A percentile compares a stretch with the other conserved stretches of the same genome.
These are phyloP conservation scores for Steinernema feltiae DNA, from an alignment of 1,140 invertebrate genomes.

Conservation along the genomic window DNA sequence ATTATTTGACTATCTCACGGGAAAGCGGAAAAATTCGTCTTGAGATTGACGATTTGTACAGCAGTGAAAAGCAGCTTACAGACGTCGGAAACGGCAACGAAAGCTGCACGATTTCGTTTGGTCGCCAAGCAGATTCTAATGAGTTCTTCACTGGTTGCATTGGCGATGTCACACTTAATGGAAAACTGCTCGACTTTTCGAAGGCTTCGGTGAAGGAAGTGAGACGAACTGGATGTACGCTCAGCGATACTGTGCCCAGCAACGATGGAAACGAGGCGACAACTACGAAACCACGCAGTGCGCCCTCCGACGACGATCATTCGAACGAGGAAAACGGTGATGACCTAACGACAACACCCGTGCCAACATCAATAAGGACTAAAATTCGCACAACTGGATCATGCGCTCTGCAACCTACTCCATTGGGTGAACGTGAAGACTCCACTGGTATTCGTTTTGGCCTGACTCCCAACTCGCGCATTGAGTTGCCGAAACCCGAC, in stretches of 20 bases:
- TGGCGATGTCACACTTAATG: slow-evolving; percentile 77
- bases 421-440: slow-evolving; percentile 52
- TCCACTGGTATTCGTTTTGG: slow-evolving; percentile 61
- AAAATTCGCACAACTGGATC: slow-evolving; percentile 46
- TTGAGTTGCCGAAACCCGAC: slow-evolving; percentile 65
- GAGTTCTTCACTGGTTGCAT: slow-evolving; percentile 73
- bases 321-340: not conserved
- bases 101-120: slow-evolving; percentile 25
- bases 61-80: slow-evolving; percentile 57
- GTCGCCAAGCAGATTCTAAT: slow-evolving; percentile 18
- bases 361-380: not conserved
- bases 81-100: slow-evolving; percentile 40
- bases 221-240: slow-evolving; percentile 66
- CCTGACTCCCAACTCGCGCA: slow-evolving; percentile 59
- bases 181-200: slow-evolving; percentile 73
- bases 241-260: slow-evolving; percentile 44
- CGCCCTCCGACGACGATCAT: slow-evolving; percentile 22
- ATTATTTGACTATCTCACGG: slow-evolving; percentile 76
- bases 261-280: slow-evolving; percentile 17
- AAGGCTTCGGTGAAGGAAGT: slow-evolving; percentile 58
- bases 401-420: slow-evolving; percentile 61
- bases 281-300: not conserved
- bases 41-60: slow-evolving; percentile 73
- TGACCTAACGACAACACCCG: not conserved
- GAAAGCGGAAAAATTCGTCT: slow-evolving; percentile 65